Percentiles rank a stretch among this genome's conserved stretches.
Evolutionary conservation across 2,113 vertebrate genomes (phyloP).

Genomic region (Osmerus eperlanus): DNA sequence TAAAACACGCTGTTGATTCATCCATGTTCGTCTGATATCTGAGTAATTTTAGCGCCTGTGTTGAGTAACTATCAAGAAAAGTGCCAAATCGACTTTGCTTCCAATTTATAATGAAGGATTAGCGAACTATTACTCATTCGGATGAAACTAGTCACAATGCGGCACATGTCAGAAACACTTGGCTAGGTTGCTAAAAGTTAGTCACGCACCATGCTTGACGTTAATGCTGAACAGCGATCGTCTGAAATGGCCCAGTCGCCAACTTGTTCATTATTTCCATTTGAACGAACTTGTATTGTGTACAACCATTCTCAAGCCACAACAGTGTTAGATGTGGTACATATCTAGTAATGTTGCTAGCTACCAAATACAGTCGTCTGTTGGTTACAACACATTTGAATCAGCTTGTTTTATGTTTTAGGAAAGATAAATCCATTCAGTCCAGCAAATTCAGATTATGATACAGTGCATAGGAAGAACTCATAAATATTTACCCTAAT

Average conservation of each 20-base stretch:
- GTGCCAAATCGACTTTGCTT: not conserved
- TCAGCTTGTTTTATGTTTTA: too few species aligned
- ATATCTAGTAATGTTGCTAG: too few species aligned
- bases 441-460: too few species aligned
- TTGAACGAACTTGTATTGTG: not conserved
- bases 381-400: too few species aligned
- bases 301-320: too few species aligned
- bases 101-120: not conserved
- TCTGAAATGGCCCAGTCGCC: not conserved
- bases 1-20: slow-evolving; percentile 32
- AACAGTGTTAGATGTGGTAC: too few species aligned
- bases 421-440: too few species aligned
- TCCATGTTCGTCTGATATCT: not conserved
- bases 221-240: not conserved
- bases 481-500: too few species aligned
- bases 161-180: not conserved
- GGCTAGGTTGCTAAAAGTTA: not conserved
- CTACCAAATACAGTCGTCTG: too few species aligned
- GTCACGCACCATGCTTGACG: not conserved
- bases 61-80: not conserved
- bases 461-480: too few species aligned
- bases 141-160: too few species aligned
- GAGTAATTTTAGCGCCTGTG: not conserved
- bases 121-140: not conserved
- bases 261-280: not conserved